Evolutionary conservation across 2,888 invertebrate genomes (phyloP).

Genomic region (Lomographa bimaculata): DNA sequence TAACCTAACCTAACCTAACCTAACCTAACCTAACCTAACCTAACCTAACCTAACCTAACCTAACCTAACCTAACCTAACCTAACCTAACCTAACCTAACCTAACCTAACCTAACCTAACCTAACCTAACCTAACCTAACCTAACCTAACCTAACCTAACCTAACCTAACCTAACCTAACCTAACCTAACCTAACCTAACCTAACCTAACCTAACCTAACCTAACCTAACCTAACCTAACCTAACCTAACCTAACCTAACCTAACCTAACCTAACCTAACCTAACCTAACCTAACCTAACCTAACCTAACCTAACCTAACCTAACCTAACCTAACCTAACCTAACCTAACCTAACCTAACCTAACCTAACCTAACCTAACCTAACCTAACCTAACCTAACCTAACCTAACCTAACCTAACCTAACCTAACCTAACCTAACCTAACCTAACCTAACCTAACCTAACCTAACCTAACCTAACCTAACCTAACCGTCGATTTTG

Average conservation of each 20-base stretch:
- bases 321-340: conserved; percentile 18
- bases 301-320: conserved; percentile 22
- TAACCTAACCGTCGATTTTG: no score
- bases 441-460: no score
- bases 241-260: conserved; percentile 26
- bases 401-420: no score
- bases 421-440: no score
- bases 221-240: conserved; percentile 27
- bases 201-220: conserved; percentile 32
- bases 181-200: conserved; percentile 30
- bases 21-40: conserved; percentile 32
- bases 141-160: conserved; percentile 31
- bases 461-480: no score
- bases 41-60: conserved; percentile 33
- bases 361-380: no score
- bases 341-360: no score
- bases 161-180: conserved; percentile 34
- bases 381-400: no score
- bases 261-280: conserved; percentile 27
- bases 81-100: conserved; percentile 30
- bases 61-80: conserved; percentile 33
- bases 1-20: conserved; percentile 30
- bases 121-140: not conserved
- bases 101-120: conserved; percentile 26
- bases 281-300: conserved; percentile 13